Conservation (phyloP, 2,797 vertebrate species). For the Eulemur rubriventer region DNA sequence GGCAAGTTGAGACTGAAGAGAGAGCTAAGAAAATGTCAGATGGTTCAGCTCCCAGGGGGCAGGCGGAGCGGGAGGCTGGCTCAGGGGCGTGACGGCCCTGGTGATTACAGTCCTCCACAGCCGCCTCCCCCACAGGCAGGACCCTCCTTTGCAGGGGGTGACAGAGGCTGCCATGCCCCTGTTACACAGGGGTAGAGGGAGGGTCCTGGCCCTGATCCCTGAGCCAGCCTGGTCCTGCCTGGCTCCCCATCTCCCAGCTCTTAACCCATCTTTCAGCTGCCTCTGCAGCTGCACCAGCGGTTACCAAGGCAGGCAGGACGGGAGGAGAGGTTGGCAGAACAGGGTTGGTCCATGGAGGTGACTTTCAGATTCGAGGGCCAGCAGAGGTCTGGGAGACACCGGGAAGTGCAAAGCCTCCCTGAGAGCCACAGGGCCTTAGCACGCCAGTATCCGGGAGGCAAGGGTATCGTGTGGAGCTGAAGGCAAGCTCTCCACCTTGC, state of each 20-base stretch:
- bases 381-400: not conserved
- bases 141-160: not conserved
- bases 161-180: not conserved
- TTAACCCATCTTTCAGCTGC: not conserved
- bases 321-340: not conserved
- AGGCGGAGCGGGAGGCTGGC: not conserved
- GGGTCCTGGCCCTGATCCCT: not conserved
- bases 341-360: not conserved
- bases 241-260: not conserved
- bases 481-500: not conserved
- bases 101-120: not conserved
- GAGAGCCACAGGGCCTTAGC: not conserved
- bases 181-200: not conserved
- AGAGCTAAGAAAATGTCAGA: conserved; percentile 43
- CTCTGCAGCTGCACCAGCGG: not conserved
- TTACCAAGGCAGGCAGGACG: not conserved
- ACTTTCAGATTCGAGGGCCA: not conserved
- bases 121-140: not conserved
- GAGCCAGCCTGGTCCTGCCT: not conserved
- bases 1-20: conserved; percentile 30
- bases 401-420: not conserved
- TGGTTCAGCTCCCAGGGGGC: not conserved
- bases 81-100: accelerated
- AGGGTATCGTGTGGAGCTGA: accelerated
- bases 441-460: not conserved